phyloP scores from a whole-genome alignment of 2,113 vertebrate species.

The Hemicordylus capensis region DNA sequence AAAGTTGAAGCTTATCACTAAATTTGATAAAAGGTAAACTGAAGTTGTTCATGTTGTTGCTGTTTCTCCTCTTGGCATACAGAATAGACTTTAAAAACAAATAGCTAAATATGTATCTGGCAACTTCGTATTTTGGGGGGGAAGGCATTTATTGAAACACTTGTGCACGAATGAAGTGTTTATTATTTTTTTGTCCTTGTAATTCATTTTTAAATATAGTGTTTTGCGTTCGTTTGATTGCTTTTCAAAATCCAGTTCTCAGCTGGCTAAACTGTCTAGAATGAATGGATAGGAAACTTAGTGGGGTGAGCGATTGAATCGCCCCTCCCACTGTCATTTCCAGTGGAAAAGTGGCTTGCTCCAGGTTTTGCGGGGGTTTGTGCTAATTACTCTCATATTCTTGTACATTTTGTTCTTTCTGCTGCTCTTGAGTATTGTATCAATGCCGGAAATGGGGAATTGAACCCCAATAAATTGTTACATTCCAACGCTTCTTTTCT shows the following conservation, averaged over 20 bases:
- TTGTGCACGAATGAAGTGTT: conserved; percentile 79
- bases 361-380: conserved; percentile 71
- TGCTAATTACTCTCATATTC: conserved; percentile 79
- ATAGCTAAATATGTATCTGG: conserved; percentile 76
- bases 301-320: conserved; percentile 53
- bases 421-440: conserved; percentile 85
- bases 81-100: conserved; percentile 77
- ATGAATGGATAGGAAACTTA: conserved; percentile 49
- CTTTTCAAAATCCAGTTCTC: conserved; percentile 77
- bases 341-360: conserved; percentile 54
- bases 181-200: conserved; percentile 75
- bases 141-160: conserved; percentile 75
- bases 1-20: conserved; percentile 34
- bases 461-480: conserved; percentile 82
- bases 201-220: conserved; percentile 75
- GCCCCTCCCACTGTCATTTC: conserved; percentile 34
- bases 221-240: conserved; percentile 52
- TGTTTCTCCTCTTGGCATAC: conserved; percentile 59
- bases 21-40: conserved; percentile 47
- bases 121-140: conserved; percentile 70
- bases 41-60: conserved; percentile 17
- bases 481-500: conserved; percentile 72
- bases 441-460: conserved; percentile 80
- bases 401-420: conserved; percentile 81
- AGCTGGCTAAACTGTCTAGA: conserved; percentile 80